Evolutionary conservation across 2,888 invertebrate genomes (phyloP).

Genomic region (Empis stercorea): DNA sequence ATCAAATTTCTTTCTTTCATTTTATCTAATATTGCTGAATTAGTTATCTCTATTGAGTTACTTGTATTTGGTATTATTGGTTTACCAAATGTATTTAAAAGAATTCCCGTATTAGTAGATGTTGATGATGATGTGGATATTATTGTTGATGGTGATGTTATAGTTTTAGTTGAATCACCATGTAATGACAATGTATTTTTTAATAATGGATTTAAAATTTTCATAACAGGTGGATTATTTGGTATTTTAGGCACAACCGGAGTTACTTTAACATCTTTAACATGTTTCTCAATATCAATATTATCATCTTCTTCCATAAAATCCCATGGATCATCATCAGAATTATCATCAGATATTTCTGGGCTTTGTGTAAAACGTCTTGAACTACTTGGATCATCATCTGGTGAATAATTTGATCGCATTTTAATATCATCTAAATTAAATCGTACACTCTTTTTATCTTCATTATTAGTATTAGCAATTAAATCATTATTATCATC

Average conservation of each 20-base stretch:
- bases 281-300: slow-evolving; percentile 32
- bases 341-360: slow-evolving; percentile 25
- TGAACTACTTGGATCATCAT: slow-evolving; percentile 23
- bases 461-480: slow-evolving; percentile 44
- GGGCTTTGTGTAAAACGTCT: slow-evolving; percentile 23
- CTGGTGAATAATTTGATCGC: slow-evolving; percentile 20
- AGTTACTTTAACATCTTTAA: slow-evolving; percentile 32
- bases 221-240: slow-evolving; percentile 10
- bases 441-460: slow-evolving; percentile 62
- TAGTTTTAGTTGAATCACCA: neutral
- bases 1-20: slow-evolving; percentile 22
- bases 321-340: slow-evolving; percentile 26
- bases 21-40: slow-evolving; percentile 22
- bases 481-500: neutral
- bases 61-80: slow-evolving; percentile 5
- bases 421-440: slow-evolving; percentile 36
- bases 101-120: too few relatives aligned
- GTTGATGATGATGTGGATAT: neutral
- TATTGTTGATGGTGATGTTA: slow-evolving; percentile 1
- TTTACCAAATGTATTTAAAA: too few relatives aligned
- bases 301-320: slow-evolving; percentile 20
- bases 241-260: slow-evolving; percentile 25
- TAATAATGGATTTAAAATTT: neutral
- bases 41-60: slow-evolving; percentile 6
- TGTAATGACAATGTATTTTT: neutral